Base-by-base conservation (phyloP, 2,113 vertebrate genomes). In the Podilymbus podiceps region DNA sequence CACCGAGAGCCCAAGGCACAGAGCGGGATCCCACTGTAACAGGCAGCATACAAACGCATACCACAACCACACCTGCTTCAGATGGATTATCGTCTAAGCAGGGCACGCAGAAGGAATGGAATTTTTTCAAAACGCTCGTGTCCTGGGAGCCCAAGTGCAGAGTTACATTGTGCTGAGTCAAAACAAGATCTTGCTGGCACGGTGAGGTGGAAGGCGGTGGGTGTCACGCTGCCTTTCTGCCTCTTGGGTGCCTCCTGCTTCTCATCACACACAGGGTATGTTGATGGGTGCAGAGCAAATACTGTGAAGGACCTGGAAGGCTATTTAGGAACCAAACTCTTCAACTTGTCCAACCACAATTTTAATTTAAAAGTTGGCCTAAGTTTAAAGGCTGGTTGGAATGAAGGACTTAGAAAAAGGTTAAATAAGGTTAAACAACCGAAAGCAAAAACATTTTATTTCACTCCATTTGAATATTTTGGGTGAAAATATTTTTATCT, bases 61-160 rank as follows among this genome's bases (percentile, higher is more conserved):
- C 2, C 16, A 19, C 9, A 2, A 15, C 0, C 1, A 31, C 18
- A 4, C 10, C 31, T 33, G 23, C 24, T 55, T 40, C 28, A 22
- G 30, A 8, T 5, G 12, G 69, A 22, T 13, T 6, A 13, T 0
- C 42, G 63, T 11, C 89, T 15, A 20, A 74, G 19, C 27, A 85
- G 38, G 14, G 8, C 18, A 2, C 3, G 21, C 2, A 66, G 53
- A 82, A 53, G 3, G 30, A 58, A 35, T 2, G 9, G 12, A 30
- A 21, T 38, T 89, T 69, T 69, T 12, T 0, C 9, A 55, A 69
- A 85, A 73, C 2, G 12, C 31, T 30, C 11, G 10, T 73, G 12
- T 27, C 27, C 22, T 7, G 23, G 33, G 46, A 46, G 27, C 38
- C 3, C 53, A 46, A 46, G 40, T 21, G 66, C 21, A 14, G 7